Conservation (phyloP, 1,140 invertebrate genomes). For the Riptortus pedestris region DNA sequence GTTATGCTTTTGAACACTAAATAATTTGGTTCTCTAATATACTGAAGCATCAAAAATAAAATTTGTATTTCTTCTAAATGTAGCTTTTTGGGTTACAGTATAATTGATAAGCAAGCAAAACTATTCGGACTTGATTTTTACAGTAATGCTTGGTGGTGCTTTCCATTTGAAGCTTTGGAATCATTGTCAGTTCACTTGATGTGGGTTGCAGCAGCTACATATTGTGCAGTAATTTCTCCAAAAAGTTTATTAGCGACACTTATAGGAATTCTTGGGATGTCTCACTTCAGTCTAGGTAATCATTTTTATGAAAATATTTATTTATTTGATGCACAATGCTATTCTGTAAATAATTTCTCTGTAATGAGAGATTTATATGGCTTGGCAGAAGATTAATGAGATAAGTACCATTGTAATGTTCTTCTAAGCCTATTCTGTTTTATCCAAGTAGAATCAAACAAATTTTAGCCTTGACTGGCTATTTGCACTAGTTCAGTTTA, state of each 20-base stretch:
- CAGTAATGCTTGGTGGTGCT: constrained; percentile 73
- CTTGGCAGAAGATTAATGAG: too few relatives aligned
- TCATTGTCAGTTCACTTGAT: constrained; percentile 74
- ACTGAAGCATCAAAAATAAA: too few relatives aligned
- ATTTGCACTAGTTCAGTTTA: too few relatives aligned
- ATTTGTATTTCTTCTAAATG: too few relatives aligned
- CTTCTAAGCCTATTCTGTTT: too few relatives aligned
- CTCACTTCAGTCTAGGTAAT: constrained; percentile 68
- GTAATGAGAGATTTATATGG: background rate
- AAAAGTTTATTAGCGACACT: constrained; percentile 68
- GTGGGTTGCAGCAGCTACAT: constrained; percentile 79
- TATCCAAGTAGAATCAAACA: too few relatives aligned
- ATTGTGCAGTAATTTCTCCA: constrained; percentile 67
- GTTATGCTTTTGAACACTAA: too few relatives aligned
- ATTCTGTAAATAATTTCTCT: background rate
- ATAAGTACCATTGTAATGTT: too few relatives aligned
- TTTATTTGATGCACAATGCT: background rate
- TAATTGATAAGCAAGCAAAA: too few relatives aligned
- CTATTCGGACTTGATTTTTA: constrained; percentile 1
- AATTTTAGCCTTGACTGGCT: too few relatives aligned
- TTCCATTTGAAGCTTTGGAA: constrained; percentile 77
- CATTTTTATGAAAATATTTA: constrained; percentile 12
- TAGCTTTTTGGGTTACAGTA: too few relatives aligned
- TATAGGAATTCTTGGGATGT: constrained; percentile 69
- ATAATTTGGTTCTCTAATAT: too few relatives aligned